These are phyloP conservation scores for Podilymbus podiceps DNA, from an alignment of 2,113 vertebrate species.

Conservation along the genomic window DNA sequence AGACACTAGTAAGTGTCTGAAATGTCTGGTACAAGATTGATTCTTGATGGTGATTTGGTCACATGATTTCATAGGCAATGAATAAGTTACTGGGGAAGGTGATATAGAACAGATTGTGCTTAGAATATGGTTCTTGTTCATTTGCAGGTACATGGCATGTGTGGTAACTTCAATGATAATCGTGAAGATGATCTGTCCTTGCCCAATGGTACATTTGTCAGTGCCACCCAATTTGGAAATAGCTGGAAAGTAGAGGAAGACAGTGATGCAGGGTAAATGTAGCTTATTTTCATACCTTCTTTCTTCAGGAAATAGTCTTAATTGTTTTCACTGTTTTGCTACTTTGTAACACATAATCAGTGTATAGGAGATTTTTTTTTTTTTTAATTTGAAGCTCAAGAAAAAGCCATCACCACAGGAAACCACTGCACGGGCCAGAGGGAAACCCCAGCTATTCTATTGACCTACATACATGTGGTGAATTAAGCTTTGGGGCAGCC, in stretches of 20 bases:
- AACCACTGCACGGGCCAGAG: neutral
- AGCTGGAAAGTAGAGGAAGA: constrained; percentile 68
- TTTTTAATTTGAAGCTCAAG: neutral
- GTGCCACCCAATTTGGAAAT: constrained; percentile 69
- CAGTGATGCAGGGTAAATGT: constrained; percentile 52
- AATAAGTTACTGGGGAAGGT: neutral
- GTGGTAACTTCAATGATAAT: constrained; percentile 67
- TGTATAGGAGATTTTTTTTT: neutral
- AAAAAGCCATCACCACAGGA: neutral
- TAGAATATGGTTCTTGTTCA: neutral
- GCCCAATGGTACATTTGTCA: constrained; percentile 10
- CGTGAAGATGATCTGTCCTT: constrained; percentile 53
- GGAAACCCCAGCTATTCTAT: neutral
- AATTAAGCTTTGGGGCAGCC: neutral
- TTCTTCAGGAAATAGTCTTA: neutral
- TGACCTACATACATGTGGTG: too few species aligned
- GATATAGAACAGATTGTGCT: neutral
- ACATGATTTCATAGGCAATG: neutral
- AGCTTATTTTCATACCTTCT: neutral
- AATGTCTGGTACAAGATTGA: neutral
- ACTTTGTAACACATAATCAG: neutral
- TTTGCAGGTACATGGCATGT: constrained; percentile 69
- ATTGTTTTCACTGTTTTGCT: neutral
- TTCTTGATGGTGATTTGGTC: neutral
- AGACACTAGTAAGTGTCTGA: neutral